Evolutionary conservation across 2,797 vertebrate genomes (phyloP).

Genomic region (Sciaenops ocellatus): DNA sequence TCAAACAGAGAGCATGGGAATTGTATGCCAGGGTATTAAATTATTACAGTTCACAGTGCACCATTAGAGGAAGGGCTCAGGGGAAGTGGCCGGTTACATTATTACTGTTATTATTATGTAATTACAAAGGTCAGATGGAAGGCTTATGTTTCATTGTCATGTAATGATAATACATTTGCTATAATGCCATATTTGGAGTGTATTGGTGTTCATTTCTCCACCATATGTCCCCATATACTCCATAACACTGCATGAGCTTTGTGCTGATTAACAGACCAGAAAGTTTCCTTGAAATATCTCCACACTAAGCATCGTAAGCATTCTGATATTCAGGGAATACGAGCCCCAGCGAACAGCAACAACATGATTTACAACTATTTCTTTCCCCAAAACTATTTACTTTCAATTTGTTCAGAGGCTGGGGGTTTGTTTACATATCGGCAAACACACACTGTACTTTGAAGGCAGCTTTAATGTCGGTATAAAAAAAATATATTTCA

Average conservation of each 20-base stretch:
- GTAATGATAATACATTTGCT: not conserved
- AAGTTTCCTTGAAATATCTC: constrained; percentile 29
- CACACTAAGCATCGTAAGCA: constrained; percentile 8
- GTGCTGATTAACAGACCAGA: constrained; percentile 1
- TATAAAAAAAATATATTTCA: constrained; percentile 32
- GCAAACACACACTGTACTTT: constrained; percentile 36
- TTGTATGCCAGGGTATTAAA: constrained; percentile 11
- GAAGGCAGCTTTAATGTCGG: constrained; percentile 47
- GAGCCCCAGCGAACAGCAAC: not conserved
- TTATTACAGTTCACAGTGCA: constrained; percentile 24
- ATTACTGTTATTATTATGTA: constrained; percentile 20
- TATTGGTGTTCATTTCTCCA: not conserved
- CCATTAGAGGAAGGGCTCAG: constrained; percentile 5
- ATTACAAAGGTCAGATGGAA: constrained; percentile 15
- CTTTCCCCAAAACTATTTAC: constrained; percentile 45
- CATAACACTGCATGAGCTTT: not conserved
- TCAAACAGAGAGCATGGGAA: constrained; percentile 29
- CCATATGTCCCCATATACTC: not conserved
- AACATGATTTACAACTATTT: constrained; percentile 42
- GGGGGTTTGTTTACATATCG: constrained; percentile 59
- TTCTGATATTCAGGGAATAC: constrained; percentile 22
- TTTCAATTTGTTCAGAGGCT: constrained; percentile 53
- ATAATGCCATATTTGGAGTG: not conserved
- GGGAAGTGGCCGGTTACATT: constrained; percentile 1
- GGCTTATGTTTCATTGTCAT: not conserved